Conservation (phyloP, 2,797 vertebrate genomes). For the Danio albolineatus region DNA sequence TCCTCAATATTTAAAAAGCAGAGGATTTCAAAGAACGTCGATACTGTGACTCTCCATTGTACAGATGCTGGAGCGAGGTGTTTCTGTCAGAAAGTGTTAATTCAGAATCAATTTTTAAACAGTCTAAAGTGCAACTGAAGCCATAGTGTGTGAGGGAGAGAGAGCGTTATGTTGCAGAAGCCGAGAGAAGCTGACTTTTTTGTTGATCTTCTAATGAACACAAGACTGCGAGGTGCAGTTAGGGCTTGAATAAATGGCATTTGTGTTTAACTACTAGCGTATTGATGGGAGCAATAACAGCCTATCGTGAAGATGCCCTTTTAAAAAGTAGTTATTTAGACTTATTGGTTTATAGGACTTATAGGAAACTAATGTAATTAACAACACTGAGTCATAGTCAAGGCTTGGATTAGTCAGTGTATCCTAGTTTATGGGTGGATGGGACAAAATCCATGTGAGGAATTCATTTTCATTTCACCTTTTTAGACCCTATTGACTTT, state of each 20-base stretch:
- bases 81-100: slow-evolving; percentile 58
- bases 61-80: slow-evolving; percentile 43
- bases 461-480: background rate
- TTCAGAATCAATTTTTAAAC: slow-evolving; percentile 54
- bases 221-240: slow-evolving; percentile 13
- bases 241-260: background rate
- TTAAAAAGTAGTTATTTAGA: background rate
- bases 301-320: background rate
- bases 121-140: slow-evolving; percentile 38
- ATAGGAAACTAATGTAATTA: background rate
- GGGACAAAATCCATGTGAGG: background rate
- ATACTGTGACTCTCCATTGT: slow-evolving; percentile 41
- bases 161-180: slow-evolving; percentile 15
- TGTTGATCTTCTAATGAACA: slow-evolving; percentile 1
- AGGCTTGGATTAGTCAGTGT: background rate
- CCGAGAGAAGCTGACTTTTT: slow-evolving; percentile 28
- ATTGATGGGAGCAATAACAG: background rate
- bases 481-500: background rate
- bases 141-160: slow-evolving; percentile 6
- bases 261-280: slow-evolving; percentile 1
- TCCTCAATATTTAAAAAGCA: slow-evolving; percentile 57
- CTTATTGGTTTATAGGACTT: too few species aligned
- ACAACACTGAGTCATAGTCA: background rate
- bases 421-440: background rate
- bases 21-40: slow-evolving; percentile 51